A percentile compares a stretch with the other conserved stretches of the same genome.
Conservation (phyloP, 2,888 invertebrate genomes). For the Acleris literana region DNA sequence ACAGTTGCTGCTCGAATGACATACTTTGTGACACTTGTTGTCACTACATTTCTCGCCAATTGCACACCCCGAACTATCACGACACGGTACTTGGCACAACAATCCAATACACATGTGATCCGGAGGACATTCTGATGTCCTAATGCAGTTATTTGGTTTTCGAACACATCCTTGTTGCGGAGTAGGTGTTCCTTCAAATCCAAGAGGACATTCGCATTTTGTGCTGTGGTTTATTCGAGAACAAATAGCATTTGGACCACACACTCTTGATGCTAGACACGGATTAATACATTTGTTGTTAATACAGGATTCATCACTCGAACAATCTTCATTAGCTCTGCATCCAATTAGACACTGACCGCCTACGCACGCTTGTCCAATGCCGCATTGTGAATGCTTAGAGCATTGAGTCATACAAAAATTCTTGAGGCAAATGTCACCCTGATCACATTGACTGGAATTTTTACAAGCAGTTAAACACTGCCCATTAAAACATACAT, state of each 20-base stretch:
- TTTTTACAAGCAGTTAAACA: slow-evolving; percentile 92
- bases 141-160: slow-evolving; percentile 87
- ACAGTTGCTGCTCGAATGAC: slow-evolving; percentile 95
- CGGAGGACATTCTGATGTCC: slow-evolving; percentile 88
- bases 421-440: slow-evolving; percentile 90
- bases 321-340: slow-evolving; percentile 92
- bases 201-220: slow-evolving; percentile 91
- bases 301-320: slow-evolving; percentile 89
- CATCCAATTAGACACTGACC: slow-evolving; percentile 93
- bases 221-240: slow-evolving; percentile 89
- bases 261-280: slow-evolving; percentile 88
- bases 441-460: slow-evolving; percentile 89
- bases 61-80: slow-evolving; percentile 89
- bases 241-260: slow-evolving; percentile 94
- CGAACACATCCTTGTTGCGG: slow-evolving; percentile 95
- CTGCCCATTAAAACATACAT: slow-evolving; percentile 91
- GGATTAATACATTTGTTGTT: slow-evolving; percentile 94
- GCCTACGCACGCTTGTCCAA: slow-evolving; percentile 90
- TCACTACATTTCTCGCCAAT: slow-evolving; percentile 92
- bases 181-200: slow-evolving; percentile 93
- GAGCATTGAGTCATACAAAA: slow-evolving; percentile 91
- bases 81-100: slow-evolving; percentile 91
- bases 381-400: slow-evolving; percentile 91
- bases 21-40: slow-evolving; percentile 91
- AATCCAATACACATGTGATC: slow-evolving; percentile 91